Base-by-base conservation (phyloP, 2,888 invertebrate genomes). In the Chaetogeoica ovagalla region DNA sequence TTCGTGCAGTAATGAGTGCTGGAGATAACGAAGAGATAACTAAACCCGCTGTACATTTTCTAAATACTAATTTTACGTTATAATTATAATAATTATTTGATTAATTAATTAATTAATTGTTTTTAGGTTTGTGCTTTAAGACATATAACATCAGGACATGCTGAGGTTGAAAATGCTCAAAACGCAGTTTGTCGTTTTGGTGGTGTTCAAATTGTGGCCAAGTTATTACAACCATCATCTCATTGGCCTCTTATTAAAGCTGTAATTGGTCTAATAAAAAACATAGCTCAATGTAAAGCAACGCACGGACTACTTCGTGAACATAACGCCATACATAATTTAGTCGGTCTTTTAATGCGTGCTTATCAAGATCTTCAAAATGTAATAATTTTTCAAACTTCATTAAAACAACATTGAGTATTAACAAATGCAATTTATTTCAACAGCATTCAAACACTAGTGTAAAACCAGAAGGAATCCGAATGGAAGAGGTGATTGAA, bases 401-500 rank as follows among this genome's bases (percentile, higher is more conserved):
- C n/a, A 57, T 72, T 21, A 37, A 63, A 55, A 30, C 11, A 37
- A 19, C 57, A 13, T 30, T 13, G 48, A 52, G 9, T 13, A 57
- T 65, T 52, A 6, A 57, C 48, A 59, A 30, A n/a, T 60, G 8
- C 60, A 52, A 68, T 60, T 77, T 37, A 21, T 77, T 39, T 7
- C 52, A 70, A 43, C n/a, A 79, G 79, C 70, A 79, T 71, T 71
- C 79, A 43, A 79, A 79, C 65, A 79, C 79, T 71, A 70, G 66
- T 65, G 60, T 81, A 60, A 63, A 73, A 87, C 94, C 95, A 0
- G 96, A 98, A 87, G 98, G 98, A 21, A 98, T 99, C 9, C 91
- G 97, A 65, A 98, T 98, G 97, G 97, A 98, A 86, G 98, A 99
- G 87, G 97, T 99, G 83, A 96, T 99, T 23, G 99, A 99, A 87